Base-by-base conservation (phyloP, 2,888 invertebrate species). In the Laspeyria flexula region DNA sequence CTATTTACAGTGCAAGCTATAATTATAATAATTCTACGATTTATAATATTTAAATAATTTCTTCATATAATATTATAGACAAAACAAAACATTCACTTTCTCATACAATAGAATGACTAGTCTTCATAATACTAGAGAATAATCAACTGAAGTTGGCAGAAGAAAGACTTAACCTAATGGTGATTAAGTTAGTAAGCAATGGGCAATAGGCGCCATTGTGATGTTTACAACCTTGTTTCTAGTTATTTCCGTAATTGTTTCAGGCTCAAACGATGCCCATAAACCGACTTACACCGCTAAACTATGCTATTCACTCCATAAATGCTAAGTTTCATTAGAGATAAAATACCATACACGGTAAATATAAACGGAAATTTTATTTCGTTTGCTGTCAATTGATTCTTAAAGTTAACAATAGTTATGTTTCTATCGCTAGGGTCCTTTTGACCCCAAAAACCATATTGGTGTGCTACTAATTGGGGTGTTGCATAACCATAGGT, bases 251-350 rank as follows among this genome's bases (percentile, higher is more conserved):
- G 13, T 34, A 34, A 46, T 40, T 35, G 46, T 21, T 41, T 40
- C 40, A 46, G 31, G 12, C 18, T 16, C 13, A 18, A 40, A 34
- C n/a, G 40, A 41, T 34, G 21, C 16, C 21, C 21, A 21, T 41
- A 21, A 34, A 46, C 15, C 7, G 27, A 3, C 21, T 27, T n/a
- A 46, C 46, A 29, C 13, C 16, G 18, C 27, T 41, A 34, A 16
- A 27, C 27, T 18, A 34, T 46, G 18, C 34, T 34, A 34, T 41
- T 16, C 23, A 27, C 27, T 10, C 40, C 40, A 34, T 18, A 46
- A 40, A 35, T 6, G 29, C 16, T 29, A 27, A 16, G 21, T 46
- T 46, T 46, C 27, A 46, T 46, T 46, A 46, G 1, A 40, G 10
- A 40, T 46, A 46, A 46, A 45, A 33, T 1, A 3, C 38, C 25